Evolutionary conservation across 2,113 vertebrate species (phyloP).

Genomic region (Colinus virginianus): DNA sequence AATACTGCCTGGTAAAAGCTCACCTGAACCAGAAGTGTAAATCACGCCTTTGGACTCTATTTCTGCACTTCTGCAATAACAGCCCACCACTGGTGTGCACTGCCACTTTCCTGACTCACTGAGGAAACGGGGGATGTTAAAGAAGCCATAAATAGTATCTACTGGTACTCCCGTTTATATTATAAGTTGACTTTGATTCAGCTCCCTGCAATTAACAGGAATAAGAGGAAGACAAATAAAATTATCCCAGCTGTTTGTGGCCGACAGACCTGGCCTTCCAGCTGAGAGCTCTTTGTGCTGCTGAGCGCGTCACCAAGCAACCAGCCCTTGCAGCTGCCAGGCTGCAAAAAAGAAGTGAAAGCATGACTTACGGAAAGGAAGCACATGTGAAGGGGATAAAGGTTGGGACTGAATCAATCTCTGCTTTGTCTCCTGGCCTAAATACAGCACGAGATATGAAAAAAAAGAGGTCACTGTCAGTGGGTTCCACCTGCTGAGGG

Average conservation of each 20-base stretch:
- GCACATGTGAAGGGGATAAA: constrained; percentile 61
- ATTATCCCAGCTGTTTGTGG: constrained; percentile 83
- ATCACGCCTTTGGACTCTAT: not conserved
- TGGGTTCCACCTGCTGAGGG: not conserved
- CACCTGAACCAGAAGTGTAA: not conserved
- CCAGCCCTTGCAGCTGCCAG: constrained; percentile 88
- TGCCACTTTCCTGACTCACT: not conserved
- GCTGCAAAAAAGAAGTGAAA: constrained; percentile 57
- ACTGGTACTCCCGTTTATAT: constrained; percentile 49
- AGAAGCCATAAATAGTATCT: constrained; percentile 47
- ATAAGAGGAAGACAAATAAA: constrained; percentile 79
- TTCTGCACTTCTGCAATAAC: not conserved
- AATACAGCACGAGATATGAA: constrained; percentile 30
- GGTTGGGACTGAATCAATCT: constrained; percentile 79
- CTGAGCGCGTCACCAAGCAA: constrained; percentile 94
- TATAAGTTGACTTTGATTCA: constrained; percentile 73
- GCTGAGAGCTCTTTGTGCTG: constrained; percentile 93
- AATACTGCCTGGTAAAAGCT: not conserved
- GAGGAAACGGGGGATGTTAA: constrained; percentile 14
- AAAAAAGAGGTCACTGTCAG: not conserved
- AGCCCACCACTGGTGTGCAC: not conserved
- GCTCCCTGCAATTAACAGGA: constrained; percentile 73
- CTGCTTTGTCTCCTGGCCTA: constrained; percentile 66
- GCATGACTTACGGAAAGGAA: constrained; percentile 79
- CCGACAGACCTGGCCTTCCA: constrained; percentile 87